Base-by-base conservation (phyloP, 2,113 vertebrate species). In the Parus major region DNA sequence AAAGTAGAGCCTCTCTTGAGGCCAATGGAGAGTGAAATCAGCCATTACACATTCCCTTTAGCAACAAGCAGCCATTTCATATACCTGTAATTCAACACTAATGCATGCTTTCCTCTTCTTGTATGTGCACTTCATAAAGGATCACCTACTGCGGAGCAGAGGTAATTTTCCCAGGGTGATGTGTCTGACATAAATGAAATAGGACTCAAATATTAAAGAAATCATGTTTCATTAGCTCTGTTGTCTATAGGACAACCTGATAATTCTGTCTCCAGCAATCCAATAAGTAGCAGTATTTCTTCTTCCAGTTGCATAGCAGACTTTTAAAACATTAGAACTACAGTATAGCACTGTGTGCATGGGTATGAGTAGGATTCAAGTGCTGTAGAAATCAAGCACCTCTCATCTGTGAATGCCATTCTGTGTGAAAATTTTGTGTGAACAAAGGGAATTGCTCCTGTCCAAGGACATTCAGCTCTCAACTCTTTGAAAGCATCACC, bases 391-490 rank as follows among this genome's bases (percentile, higher is more conserved):
- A 88, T 94, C 39, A 86, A 88, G 81, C 36, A 63, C 16, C n/a
- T 29, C 31, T 90, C 36, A 70, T 73, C 68, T 53, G 44, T 85
- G 73, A 79, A 76, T 87, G 88, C 50, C 9, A 61, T 75, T 91
- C 80, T 79, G 27, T 69, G 69, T 49, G 53, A 87, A 95, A 84
- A 91, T 82, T 82, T 60, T 39, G 15, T 71, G 46, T 88, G 57
- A 73, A 85, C 44, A 72, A 64, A 94, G 27, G 79, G 27, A 85
- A 76, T 89, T 88, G n/a, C 13, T 95, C 23, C 42, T 94, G 90
- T 77, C 75, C 69, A 57, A 92, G 57, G 53, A 69, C 29, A 71
- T 65, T 85, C 86, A 65, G 20, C 13, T 87, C 22, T 88, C 41
- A 84, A 23, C 33, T 73, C 15, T 78, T 81, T 64, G 29, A 75